Conservation (phyloP, 2,113 vertebrate genomes). For the Plecotus auritus region DNA sequence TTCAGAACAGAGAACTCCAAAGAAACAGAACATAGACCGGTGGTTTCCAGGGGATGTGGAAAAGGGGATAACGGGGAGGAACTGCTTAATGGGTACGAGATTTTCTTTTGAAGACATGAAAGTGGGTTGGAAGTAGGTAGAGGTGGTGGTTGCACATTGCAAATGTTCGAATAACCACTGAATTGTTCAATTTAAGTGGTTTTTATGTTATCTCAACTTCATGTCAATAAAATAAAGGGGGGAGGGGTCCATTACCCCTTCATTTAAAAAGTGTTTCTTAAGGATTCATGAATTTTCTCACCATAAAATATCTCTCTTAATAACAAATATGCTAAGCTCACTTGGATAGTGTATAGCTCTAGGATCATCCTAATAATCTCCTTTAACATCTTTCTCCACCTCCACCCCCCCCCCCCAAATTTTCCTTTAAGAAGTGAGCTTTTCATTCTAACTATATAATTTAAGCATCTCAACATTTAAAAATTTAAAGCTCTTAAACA, state of each 20-base stretch:
- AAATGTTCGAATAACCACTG: not conserved
- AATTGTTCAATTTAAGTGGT: not conserved
- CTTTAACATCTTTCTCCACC: not conserved
- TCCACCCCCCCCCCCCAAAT: not conserved
- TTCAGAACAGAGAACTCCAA: not conserved
- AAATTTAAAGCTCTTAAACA: not conserved
- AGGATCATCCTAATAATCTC: not conserved
- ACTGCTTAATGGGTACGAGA: not conserved
- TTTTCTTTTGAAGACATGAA: not conserved
- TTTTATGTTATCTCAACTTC: not conserved
- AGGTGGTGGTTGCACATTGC: not conserved
- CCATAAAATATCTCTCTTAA: not conserved
- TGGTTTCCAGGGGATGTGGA: not conserved
- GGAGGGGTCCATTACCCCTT: not conserved
- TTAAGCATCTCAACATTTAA: not conserved
- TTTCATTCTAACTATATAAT: not conserved
- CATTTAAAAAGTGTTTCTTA: slow-evolving; percentile 23
- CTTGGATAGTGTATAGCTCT: not conserved
- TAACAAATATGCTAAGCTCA: not conserved
- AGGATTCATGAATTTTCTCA: not conserved
- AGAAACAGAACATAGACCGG: not conserved
- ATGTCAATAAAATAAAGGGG: not conserved
- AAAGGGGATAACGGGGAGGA: not conserved
- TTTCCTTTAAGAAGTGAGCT: not conserved
- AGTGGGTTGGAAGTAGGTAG: not conserved